Evolutionary conservation across 2,113 vertebrate genomes (phyloP), one percentile per base, ranked within the genome.

Genomic region (Oreochromis niloticus): DNA sequence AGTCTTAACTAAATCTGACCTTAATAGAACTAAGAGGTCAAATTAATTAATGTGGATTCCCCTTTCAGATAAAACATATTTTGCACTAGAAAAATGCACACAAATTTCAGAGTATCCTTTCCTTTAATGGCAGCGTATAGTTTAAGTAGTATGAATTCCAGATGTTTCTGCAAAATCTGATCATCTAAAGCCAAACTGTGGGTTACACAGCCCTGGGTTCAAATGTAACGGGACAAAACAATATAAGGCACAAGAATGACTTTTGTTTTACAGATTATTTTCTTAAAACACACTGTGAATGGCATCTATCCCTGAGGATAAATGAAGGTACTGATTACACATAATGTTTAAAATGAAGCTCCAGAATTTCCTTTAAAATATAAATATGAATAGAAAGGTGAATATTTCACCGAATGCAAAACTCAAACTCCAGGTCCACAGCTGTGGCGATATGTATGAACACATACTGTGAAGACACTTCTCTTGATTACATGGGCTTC

Each of bases 21-120:
- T 5, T 24, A 24, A 43, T 71, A 3, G 36, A 71, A 43, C 66
- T 43, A 2, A 1, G 7, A 0, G 1, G n/a, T 24, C 0, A 43
- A 43, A 24, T 71, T 46, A 43, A 73, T 48, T 46, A 30, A 46
- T 27, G 68, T 73, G 16, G 13, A 73, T 27, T 73, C 13, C 7
- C 22, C 27, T 46, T 73, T 27, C n/a, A 24, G 19, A 71, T 71
- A 43, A 71, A 71, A 43, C 66, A 43, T 24, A 71, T 71, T 71
- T 43, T 9, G 66, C 66, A 16, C n/a, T 71, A 43, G 39, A 71
- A 71, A 71, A 46, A 71, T 46, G n/a, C 0, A 1, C 13, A 1
- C 10, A 13, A 73, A 73, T 73, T 43, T 43, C 1, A 3, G 41
- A 27, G 3, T 48, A 27, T 48, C 1, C 8, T 73, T 73, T 46